Evolutionary conservation across 1,140 invertebrate species (phyloP).

Genomic region (Pseudomyrmex sp.): DNA sequence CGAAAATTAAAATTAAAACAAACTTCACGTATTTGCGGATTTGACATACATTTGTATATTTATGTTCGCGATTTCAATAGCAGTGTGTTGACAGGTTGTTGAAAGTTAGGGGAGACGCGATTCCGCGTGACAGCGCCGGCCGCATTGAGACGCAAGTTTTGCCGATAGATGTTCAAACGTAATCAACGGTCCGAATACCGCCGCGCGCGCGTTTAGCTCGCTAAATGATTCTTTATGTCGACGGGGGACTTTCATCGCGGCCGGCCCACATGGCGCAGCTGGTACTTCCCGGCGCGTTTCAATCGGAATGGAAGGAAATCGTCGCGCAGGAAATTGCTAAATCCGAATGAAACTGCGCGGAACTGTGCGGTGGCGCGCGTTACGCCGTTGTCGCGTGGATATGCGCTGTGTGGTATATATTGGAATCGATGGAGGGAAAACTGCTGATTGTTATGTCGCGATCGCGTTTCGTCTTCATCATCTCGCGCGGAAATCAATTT

Average conservation of each 20-base stretch:
- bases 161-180: slow-evolving; percentile 1
- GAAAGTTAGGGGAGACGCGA: no score
- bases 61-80: no score
- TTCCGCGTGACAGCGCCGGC: neutral
- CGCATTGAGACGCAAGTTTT: neutral
- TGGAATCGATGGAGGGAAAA: slow-evolving; percentile 48
- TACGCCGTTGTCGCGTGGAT: no score
- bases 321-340: slow-evolving; percentile 59
- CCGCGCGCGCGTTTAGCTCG: slow-evolving; percentile 32
- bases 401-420: slow-evolving; percentile 3
- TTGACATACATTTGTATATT: no score
- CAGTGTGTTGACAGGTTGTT: no score
- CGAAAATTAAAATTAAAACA: no score
- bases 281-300: slow-evolving; percentile 21
- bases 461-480: slow-evolving; percentile 3
- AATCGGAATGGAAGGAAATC: slow-evolving; percentile 49
- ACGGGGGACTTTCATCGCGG: slow-evolving; percentile 24
- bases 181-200: neutral
- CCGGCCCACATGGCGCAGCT: slow-evolving; percentile 18
- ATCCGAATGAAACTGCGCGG: slow-evolving; percentile 40
- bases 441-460: slow-evolving; percentile 16
- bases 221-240: slow-evolving; percentile 46
- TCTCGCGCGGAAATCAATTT: slow-evolving; percentile 31
- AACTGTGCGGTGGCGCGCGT: slow-evolving; percentile 24
- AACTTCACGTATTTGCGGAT: no score